These are phyloP conservation scores for Malurus alboscapulatus DNA, from an alignment of 2,113 vertebrate species.

Conservation along the genomic window DNA sequence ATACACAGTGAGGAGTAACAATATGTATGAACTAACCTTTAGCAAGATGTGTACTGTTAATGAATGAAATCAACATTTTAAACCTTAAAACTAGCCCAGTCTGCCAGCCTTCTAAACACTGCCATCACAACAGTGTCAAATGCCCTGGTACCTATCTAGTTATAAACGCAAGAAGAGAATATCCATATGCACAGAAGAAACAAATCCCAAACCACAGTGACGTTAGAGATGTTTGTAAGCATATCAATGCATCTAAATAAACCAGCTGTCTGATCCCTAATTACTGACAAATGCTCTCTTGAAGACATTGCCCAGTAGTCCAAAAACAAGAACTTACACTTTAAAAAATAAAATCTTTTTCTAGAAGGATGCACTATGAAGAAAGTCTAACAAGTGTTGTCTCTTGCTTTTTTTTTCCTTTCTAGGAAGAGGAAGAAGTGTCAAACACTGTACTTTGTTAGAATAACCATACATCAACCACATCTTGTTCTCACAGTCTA, in stretches of 20 bases:
- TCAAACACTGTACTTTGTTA: neutral
- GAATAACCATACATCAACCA: neutral
- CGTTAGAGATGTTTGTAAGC: neutral
- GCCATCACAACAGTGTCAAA: neutral
- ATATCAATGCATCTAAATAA: neutral
- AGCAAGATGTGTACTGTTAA: neutral
- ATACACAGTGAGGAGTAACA: neutral
- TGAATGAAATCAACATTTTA: neutral
- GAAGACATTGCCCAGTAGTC: neutral
- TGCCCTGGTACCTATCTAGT: neutral
- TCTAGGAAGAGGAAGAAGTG: neutral
- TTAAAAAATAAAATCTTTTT: neutral
- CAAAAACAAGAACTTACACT: neutral
- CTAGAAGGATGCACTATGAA: neutral
- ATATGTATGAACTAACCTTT: neutral
- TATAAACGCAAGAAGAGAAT: neutral
- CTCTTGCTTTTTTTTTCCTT: neutral
- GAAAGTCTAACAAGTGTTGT: neutral
- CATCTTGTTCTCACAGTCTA: neutral
- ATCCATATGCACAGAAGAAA: neutral
- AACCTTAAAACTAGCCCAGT: neutral
- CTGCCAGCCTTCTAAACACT: neutral
- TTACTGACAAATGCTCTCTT: neutral
- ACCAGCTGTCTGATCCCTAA: neutral
- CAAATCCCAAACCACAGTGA: neutral